phyloP scores from a whole-genome alignment of 2,888 invertebrate genomes.

The Oligia latruncula region DNA sequence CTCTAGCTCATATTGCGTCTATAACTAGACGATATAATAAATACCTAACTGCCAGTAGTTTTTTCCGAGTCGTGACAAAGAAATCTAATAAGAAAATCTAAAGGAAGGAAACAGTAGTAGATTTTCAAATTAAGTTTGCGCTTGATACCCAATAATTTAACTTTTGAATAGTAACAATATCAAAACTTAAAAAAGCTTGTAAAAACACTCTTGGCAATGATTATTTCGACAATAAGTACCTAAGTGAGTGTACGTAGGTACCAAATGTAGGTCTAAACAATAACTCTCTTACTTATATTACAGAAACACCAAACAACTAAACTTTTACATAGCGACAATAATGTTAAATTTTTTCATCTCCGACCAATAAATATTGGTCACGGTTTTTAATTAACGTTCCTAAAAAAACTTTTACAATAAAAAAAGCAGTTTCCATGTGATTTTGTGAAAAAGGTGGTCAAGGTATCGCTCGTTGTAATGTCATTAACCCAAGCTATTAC shows the following conservation, averaged over 20 bases:
- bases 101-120: background rate
- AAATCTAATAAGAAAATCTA: background rate
- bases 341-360: background rate
- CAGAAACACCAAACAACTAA: background rate
- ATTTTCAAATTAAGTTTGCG: background rate
- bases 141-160: background rate
- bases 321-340: background rate
- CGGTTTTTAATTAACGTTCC: background rate
- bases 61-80: background rate
- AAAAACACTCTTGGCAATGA: background rate
- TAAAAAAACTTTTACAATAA: background rate
- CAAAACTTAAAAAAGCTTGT: background rate
- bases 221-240: background rate
- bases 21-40: background rate
- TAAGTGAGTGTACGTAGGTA: background rate
- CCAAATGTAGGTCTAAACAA: background rate
- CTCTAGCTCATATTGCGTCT: background rate
- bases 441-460: conserved; percentile 43
- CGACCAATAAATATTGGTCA: background rate
- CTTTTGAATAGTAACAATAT: background rate
- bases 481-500: conserved; percentile 41
- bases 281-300: background rate
- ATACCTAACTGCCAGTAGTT: background rate
- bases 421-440: background rate
- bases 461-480: conserved; percentile 33